These are phyloP conservation scores for Tokudaia tokunoshimensis DNA, from an alignment of 2,797 vertebrate genomes.

Conservation along the genomic window DNA sequence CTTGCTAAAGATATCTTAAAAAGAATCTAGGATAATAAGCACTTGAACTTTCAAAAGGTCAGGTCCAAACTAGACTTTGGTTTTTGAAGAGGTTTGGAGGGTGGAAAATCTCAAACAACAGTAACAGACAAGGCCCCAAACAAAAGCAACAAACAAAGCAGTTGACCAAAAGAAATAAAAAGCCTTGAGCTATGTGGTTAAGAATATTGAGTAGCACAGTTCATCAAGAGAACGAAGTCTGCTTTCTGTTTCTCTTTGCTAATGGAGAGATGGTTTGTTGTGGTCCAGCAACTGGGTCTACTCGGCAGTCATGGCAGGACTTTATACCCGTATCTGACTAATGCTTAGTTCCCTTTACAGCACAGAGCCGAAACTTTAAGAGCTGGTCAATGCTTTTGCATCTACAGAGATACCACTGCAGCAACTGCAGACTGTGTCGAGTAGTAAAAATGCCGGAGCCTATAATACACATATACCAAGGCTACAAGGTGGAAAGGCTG, in stretches of 20 bases:
- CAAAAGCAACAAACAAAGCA: background rate
- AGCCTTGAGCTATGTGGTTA: background rate
- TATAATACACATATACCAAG: background rate
- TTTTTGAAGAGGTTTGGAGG: background rate
- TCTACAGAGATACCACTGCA: background rate
- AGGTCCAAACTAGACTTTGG: background rate
- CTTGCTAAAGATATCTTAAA: background rate
- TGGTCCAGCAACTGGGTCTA: background rate
- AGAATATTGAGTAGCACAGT: background rate
- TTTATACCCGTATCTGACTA: background rate
- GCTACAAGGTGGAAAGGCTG: background rate
- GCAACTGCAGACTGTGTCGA: background rate
- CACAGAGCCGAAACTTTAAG: background rate
- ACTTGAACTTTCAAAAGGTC: background rate
- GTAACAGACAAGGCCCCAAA: background rate
- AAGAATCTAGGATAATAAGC: slow-evolving; percentile 16
- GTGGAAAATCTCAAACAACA: background rate
- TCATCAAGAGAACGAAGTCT: background rate
- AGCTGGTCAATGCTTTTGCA: background rate
- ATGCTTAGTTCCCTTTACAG: background rate
- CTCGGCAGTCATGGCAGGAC: background rate
- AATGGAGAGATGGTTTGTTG: background rate
- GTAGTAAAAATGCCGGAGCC: background rate
- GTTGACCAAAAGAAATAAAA: background rate
- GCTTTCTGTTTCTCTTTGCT: slow-evolving; percentile 33